These are phyloP conservation scores for Noctua comes DNA, from an alignment of 2,888 invertebrate genomes.

Conservation along the genomic window DNA sequence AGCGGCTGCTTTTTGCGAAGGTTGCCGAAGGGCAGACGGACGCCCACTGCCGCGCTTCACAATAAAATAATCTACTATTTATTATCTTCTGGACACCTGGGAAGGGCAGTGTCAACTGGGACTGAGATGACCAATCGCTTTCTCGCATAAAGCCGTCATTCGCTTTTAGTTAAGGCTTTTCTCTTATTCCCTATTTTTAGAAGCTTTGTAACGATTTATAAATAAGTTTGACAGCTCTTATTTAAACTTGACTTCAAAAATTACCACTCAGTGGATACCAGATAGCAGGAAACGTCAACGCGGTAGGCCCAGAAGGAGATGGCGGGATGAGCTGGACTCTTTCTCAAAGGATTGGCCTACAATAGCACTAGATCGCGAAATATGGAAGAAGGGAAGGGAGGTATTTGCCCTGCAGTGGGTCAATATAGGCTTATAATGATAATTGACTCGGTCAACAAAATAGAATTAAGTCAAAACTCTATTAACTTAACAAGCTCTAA, in stretches of 20 bases:
- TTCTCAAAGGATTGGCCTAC: too few relatives aligned
- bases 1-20: constrained; percentile 35
- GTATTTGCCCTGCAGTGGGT: too few relatives aligned
- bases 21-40: constrained; percentile 50
- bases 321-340: too few relatives aligned
- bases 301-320: too few relatives aligned
- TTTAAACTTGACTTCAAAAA: neutral
- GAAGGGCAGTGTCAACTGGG: neutral
- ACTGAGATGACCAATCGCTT: neutral
- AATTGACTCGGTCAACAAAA: neutral
- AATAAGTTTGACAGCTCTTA: neutral
- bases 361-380: too few relatives aligned
- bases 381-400: too few relatives aligned
- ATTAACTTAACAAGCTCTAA: neutral
- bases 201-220: neutral
- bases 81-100: constrained; percentile 14
- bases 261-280: too few relatives aligned
- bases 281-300: too few relatives aligned
- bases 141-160: neutral
- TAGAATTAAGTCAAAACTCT: neutral
- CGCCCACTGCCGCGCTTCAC: constrained; percentile 13
- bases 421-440: too few relatives aligned
- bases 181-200: neutral
- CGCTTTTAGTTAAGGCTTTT: neutral
- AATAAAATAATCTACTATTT: constrained; percentile 33